These are phyloP conservation scores for Cirrhinus molitorella DNA, from an alignment of 2,797 vertebrate species.

Conservation along the genomic window DNA sequence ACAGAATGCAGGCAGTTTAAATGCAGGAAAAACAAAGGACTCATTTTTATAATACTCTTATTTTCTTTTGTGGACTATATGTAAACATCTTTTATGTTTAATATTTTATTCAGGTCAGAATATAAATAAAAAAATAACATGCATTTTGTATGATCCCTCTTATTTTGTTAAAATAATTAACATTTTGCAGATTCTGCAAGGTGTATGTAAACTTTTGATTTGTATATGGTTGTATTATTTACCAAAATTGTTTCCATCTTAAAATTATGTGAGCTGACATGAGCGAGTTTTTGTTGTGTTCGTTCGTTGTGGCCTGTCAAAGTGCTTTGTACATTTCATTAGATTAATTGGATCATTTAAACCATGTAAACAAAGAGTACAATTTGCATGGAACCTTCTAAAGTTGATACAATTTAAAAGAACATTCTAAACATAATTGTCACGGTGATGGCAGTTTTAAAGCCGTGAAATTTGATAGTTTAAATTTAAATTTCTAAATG, in stretches of 20 bases:
- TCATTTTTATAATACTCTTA: too few species aligned
- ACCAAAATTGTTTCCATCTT: not conserved
- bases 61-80: too few species aligned
- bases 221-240: not conserved
- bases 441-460: not conserved
- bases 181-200: too few species aligned
- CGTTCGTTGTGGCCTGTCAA: not conserved
- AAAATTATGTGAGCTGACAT: not conserved
- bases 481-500: not conserved
- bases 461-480: not conserved
- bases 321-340: not conserved
- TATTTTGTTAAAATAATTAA: too few species aligned
- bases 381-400: not conserved
- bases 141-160: too few species aligned
- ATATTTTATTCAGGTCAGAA: too few species aligned
- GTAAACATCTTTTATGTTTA: too few species aligned
- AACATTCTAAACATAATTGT: not conserved
- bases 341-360: not conserved
- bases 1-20: too few species aligned
- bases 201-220: too few species aligned
- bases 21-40: too few species aligned
- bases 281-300: not conserved
- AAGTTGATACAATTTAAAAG: not conserved
- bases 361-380: not conserved
- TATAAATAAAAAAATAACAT: too few species aligned